phyloP scores from a whole-genome alignment of 2,888 invertebrate species.

The Lacanobia wlatinum region DNA sequence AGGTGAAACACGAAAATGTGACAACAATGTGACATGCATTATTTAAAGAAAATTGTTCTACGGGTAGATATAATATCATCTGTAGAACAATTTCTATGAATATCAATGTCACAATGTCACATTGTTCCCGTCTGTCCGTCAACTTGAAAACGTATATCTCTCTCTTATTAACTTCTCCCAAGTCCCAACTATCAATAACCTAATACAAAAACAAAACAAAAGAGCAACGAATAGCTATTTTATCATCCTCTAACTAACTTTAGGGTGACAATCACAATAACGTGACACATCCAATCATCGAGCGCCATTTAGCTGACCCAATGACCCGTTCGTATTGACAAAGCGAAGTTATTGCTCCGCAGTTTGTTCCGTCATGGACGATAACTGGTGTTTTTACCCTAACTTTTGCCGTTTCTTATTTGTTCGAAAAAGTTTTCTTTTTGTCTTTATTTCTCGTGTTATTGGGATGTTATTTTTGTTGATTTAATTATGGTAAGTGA shows the following conservation, averaged over 20 bases:
- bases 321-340: slow-evolving; percentile 64
- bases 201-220: slow-evolving; percentile 21
- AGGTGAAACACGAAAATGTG: neutral
- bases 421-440: slow-evolving; percentile 33
- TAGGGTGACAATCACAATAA: slow-evolving; percentile 58
- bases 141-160: neutral
- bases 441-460: slow-evolving; percentile 27
- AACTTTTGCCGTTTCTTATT: slow-evolving; percentile 53
- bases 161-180: neutral
- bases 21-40: neutral
- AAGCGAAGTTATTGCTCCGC: slow-evolving; percentile 54
- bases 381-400: slow-evolving; percentile 57
- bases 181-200: neutral
- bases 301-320: slow-evolving; percentile 57
- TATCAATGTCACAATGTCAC: too few species aligned
- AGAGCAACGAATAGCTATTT: slow-evolving; percentile 28
- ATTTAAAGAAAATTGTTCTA: too few species aligned
- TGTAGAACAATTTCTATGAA: neutral
- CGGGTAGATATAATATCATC: neutral
- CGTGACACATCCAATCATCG: slow-evolving; percentile 60
- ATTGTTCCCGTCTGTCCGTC: too few species aligned
- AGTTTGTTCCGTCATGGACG: slow-evolving; percentile 57
- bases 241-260: slow-evolving; percentile 48
- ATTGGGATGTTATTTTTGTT: slow-evolving; percentile 28
- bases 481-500: slow-evolving; percentile 40